Evolutionary conservation across 2,888 invertebrate genomes (phyloP).

Genomic region (Microctonus brassicae): DNA sequence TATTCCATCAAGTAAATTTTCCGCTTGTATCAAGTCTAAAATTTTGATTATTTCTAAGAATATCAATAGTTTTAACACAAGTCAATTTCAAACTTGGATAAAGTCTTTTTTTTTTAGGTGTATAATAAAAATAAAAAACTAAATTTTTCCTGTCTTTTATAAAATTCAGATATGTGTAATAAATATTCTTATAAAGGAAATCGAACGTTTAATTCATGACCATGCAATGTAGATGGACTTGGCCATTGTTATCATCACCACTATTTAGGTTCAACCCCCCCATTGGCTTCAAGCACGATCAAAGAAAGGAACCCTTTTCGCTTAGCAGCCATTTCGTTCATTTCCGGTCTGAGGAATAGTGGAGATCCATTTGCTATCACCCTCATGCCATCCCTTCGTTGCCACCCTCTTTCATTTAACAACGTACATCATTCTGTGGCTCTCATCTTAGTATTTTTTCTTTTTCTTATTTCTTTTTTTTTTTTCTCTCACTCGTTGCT

Average conservation of each 20-base stretch:
- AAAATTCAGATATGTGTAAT: too few relatives aligned
- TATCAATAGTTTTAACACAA: too few relatives aligned
- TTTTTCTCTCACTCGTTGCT: conserved; percentile 18
- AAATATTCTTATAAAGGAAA: too few relatives aligned
- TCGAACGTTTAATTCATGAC: conserved; percentile 35
- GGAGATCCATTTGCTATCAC: conserved; percentile 66
- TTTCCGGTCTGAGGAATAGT: conserved; percentile 60
- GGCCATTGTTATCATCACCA: conserved; percentile 7
- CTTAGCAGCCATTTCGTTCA: conserved; percentile 68
- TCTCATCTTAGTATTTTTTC: conserved; percentile 37
- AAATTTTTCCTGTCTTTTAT: too few relatives aligned
- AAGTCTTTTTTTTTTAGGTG: too few relatives aligned
- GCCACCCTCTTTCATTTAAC: conserved; percentile 41
- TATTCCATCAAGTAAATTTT: too few relatives aligned
- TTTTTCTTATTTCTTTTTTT: too few relatives aligned
- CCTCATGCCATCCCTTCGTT: conserved; percentile 50
- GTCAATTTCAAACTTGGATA: too few relatives aligned
- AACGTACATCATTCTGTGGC: conserved; percentile 39
- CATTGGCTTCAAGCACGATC: conserved; percentile 51
- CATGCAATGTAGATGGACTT: conserved; percentile 9
- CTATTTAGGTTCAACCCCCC: conserved; percentile 15
- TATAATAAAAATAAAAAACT: too few relatives aligned
- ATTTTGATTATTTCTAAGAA: too few relatives aligned
- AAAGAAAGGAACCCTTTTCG: conserved; percentile 66
- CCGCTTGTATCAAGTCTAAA: too few relatives aligned